Conservation (phyloP, 2,888 invertebrate genomes). For the Caenorhabditis sp. region DNA sequence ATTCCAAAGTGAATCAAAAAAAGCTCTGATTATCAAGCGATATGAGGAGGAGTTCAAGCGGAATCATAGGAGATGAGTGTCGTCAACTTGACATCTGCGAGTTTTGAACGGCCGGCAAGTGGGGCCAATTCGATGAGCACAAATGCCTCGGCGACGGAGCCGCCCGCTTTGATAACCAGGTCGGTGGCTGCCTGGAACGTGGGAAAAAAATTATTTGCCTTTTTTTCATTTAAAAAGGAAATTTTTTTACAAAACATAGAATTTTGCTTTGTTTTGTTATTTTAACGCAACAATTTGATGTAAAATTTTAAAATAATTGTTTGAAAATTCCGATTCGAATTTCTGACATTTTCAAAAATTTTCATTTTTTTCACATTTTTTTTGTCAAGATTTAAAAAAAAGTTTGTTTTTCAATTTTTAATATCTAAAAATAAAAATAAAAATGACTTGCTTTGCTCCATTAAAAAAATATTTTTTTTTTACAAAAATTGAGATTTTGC, state of each 20-base stretch:
- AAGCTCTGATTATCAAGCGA: no score
- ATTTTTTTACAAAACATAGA: slow-evolving; percentile 11
- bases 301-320: no score
- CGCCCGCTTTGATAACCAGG: slow-evolving; percentile 73
- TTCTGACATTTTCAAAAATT: not conserved
- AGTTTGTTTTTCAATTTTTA: no score
- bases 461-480: no score
- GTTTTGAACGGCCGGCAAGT: slow-evolving; percentile 71
- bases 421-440: no score
- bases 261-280: no score
- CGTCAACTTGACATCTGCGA: slow-evolving; percentile 63
- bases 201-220: no score
- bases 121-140: slow-evolving; percentile 77
- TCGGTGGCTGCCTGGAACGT: slow-evolving; percentile 74
- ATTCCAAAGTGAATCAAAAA: not conserved
- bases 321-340: not conserved
- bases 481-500: not conserved
- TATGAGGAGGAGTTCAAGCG: no score
- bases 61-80: slow-evolving; percentile 66
- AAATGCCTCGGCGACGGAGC: slow-evolving; percentile 74
- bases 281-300: no score
- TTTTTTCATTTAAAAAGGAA: not conserved
- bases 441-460: no score
- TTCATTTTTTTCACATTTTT: not conserved
- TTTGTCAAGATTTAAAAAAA: not conserved